Conservation (phyloP, 2,888 invertebrate genomes). For the Nomada ruficornis region DNA sequence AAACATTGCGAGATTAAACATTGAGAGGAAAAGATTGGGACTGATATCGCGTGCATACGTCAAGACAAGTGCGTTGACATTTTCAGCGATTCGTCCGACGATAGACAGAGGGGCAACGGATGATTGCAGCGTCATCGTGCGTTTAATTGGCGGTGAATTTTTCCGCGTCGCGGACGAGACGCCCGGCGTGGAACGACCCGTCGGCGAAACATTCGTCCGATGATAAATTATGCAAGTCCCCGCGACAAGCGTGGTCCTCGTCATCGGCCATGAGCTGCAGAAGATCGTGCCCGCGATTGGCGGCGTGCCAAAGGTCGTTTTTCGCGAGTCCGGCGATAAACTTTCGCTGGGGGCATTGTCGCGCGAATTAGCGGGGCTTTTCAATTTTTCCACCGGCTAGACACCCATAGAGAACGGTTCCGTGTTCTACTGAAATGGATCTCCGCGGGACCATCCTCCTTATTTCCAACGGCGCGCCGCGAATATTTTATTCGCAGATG, state of each 20-base stretch:
- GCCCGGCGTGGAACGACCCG: constrained; percentile 19
- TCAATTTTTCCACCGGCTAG: constrained; percentile 55
- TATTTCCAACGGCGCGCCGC: constrained; percentile 13
- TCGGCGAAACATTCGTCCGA: constrained; percentile 45
- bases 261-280: constrained; percentile 62
- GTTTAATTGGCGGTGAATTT: background rate
- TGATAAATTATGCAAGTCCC: constrained; percentile 73
- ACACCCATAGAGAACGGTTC: constrained; percentile 22
- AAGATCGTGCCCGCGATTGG: constrained; percentile 70
- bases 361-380: constrained; percentile 58
- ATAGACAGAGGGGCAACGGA: background rate
- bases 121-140: background rate
- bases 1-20: too few relatives aligned
- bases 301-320: constrained; percentile 73
- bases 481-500: constrained; percentile 29
- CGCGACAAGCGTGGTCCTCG: constrained; percentile 60
- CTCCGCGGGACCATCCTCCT: constrained; percentile 17
- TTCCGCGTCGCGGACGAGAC: background rate
- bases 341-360: constrained; percentile 60
- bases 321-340: constrained; percentile 68
- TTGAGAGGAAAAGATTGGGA: background rate
- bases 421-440: constrained; percentile 30
- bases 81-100: background rate
- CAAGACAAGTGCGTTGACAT: background rate
- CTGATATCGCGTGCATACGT: background rate